Evolutionary conservation across 2,113 vertebrate species (phyloP), one percentile per base, ranked within the genome.

Genomic region (Poecilia latipinna): DNA sequence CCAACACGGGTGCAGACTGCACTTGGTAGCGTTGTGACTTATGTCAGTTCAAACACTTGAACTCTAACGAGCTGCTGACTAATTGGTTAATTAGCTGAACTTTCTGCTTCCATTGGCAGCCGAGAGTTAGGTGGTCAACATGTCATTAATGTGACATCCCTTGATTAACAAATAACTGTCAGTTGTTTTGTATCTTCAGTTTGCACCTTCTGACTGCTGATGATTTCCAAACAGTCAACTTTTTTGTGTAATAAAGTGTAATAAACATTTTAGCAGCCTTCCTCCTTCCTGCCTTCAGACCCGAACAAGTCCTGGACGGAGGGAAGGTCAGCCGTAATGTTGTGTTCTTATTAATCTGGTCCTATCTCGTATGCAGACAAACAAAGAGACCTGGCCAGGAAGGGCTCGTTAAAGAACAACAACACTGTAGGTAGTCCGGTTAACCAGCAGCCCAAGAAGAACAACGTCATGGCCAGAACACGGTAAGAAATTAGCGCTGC

Each of bases 381-480:
- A 94, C 98, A 99, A 93, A 94, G 98, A 92, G 98, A 99, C 81
- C 91, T 98, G 90, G 97, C 96, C 80, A 95, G 96, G 80, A 99
- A 99, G 93, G 97, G 97, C 0, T 99, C 98, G 0, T 89, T 99
- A 94, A 99, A 99, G 94, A 99, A 97, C 0, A 90, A 95, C 82
- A 98, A 94, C 86, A 93, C 87, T 31, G 91, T 95, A 81, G 97
- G 96, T 67, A 99, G 98, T 89, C 98, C 98, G 0, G 97, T 99
- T 81, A 98, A 97, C 90, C 98, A 99, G 85, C 98, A 99, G 85
- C 98, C 98, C 77, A 99, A 99, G 96, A 99, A 99, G 94, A 99
- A 97, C 93, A 99, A 97, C 0, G 97, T 99, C 80, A 99, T 99
- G 97, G 97, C 97, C 87, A 94, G 98, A 82, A 99, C 98, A 93